Evolutionary conservation across 2,797 vertebrate species (phyloP).

Genomic region (Sebastes hubbsi): DNA sequence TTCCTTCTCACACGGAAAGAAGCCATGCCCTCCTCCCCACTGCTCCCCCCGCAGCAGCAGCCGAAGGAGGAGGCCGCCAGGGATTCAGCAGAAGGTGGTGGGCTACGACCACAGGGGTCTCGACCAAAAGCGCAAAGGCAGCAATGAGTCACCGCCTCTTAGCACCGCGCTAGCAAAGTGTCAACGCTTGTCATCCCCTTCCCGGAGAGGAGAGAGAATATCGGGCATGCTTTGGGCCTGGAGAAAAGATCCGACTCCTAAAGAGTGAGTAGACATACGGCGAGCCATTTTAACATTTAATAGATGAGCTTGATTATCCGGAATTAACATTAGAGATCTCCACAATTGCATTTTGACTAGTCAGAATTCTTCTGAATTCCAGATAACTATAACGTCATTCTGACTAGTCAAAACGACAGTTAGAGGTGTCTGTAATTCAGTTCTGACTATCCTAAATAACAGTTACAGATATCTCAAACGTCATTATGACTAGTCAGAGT

Average conservation of each 20-base stretch:
- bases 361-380: no score
- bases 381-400: accelerated
- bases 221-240: constrained; percentile 65
- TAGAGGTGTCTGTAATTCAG: no score
- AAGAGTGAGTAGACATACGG: constrained; percentile 73
- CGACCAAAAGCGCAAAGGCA: constrained; percentile 84
- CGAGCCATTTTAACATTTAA: no score
- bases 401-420: no score
- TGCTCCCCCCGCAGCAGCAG: constrained; percentile 42
- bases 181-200: constrained; percentile 70
- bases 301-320: no score
- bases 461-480: no score
- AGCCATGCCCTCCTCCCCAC: constrained; percentile 69
- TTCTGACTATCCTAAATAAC: no score
- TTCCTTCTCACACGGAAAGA: constrained; percentile 54
- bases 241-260: constrained; percentile 82
- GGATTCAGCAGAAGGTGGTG: constrained; percentile 62
- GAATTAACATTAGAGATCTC: no score
- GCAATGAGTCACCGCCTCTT: constrained; percentile 49
- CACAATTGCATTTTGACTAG: no score
- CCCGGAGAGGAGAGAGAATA: constrained; percentile 48
- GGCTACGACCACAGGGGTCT: constrained; percentile 74
- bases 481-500: no score
- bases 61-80: constrained; percentile 17
- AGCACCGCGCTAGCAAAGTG: constrained; percentile 64